Conservation (phyloP, 2,113 vertebrate species). For the Vidua chalybeata region DNA sequence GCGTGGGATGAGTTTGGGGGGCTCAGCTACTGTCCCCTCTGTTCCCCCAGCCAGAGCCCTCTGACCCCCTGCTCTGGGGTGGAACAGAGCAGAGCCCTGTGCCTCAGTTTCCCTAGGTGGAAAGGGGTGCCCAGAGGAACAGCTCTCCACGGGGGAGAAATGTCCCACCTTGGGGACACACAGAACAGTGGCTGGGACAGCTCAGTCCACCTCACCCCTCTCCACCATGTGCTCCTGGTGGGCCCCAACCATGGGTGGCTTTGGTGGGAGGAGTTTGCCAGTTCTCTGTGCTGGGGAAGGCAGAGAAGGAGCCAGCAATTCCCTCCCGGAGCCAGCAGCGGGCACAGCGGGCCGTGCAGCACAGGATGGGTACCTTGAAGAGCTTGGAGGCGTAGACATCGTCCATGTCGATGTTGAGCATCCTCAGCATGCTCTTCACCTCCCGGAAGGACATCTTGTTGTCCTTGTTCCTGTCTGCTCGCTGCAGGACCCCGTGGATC, state of each 20-base stretch:
- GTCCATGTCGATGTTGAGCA: conserved; percentile 94
- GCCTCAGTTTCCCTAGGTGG: background rate
- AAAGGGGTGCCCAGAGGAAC: background rate
- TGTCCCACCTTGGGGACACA: background rate
- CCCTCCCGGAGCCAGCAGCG: rapidly evolving
- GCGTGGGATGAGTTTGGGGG: background rate
- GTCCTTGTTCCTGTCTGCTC: conserved; percentile 90
- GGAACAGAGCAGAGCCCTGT: background rate
- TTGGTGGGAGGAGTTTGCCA: background rate
- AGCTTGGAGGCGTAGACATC: conserved; percentile 86
- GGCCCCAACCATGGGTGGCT: rapidly evolving
- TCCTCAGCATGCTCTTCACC: conserved; percentile 87
- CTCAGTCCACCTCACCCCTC: background rate
- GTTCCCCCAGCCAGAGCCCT: background rate
- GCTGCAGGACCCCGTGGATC: conserved; percentile 89
- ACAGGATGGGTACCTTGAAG: conserved; percentile 82
- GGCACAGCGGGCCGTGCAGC: rapidly evolving
- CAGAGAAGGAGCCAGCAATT: background rate
- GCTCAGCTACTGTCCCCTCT: background rate
- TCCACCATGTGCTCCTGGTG: background rate
- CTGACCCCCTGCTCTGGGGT: background rate
- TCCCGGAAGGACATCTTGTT: conserved; percentile 95
- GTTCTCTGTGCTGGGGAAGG: background rate
- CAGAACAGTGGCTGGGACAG: rapidly evolving
- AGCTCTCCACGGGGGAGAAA: background rate